A percentile compares a stretch with the other conserved stretches of the same genome.
phyloP scores from a whole-genome alignment of 1,140 invertebrate genomes.

The Drosophila tropicalis region DNA sequence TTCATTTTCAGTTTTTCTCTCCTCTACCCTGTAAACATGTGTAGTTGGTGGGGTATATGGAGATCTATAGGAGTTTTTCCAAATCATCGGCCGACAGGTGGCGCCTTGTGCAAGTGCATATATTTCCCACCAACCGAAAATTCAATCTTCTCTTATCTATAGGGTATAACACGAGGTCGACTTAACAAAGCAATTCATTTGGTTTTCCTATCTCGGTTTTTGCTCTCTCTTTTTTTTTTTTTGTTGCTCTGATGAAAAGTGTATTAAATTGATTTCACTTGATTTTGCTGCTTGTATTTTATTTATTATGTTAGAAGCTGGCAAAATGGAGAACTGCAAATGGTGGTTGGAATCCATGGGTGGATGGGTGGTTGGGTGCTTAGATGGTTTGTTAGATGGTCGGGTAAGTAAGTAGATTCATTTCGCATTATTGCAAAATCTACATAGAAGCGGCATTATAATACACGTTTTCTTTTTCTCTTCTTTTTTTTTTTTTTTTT shows the following conservation, averaged over 20 bases:
- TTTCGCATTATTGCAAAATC: constrained; percentile 79
- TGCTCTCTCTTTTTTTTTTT: neutral
- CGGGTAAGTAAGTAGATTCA: constrained; percentile 54
- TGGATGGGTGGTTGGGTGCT: constrained; percentile 3
- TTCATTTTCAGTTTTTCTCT: neutral
- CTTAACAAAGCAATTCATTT: neutral
- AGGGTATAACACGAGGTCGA: neutral
- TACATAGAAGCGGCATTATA: constrained; percentile 51
- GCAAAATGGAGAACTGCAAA: neutral
- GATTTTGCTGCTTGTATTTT: constrained; percentile 66
- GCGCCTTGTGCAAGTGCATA: too few species aligned
- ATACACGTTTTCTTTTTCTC: constrained; percentile 42
- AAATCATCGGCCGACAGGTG: too few species aligned
- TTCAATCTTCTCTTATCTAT: neutral
- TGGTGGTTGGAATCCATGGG: neutral
- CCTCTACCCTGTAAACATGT: too few species aligned
- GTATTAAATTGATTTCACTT: constrained; percentile 76
- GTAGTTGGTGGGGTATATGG: too few species aligned
- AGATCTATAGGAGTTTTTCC: too few species aligned
- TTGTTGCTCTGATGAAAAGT: constrained; percentile 45
- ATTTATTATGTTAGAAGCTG: constrained; percentile 54
- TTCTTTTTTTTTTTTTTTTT: constrained; percentile 13
- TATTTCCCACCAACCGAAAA: too few species aligned
- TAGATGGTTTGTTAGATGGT: neutral
- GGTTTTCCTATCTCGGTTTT: too few species aligned